Percentiles rank a stretch among this genome's conserved stretches.
These are phyloP conservation scores for Junonia oenone DNA, from an alignment of 2,888 invertebrate genomes.

Conservation along the genomic window DNA sequence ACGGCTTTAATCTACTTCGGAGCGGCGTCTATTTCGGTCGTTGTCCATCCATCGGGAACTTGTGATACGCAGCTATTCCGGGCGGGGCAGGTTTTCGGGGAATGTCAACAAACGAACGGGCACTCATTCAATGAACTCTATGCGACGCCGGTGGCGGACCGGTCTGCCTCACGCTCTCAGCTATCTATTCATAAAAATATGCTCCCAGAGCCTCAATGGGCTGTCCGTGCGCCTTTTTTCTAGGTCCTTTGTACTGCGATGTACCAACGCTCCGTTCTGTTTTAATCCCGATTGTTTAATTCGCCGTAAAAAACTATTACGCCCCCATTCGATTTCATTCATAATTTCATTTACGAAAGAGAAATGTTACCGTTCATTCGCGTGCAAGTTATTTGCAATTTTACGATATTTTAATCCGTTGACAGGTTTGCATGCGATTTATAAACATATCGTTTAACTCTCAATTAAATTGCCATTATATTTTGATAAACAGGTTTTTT, in stretches of 20 bases:
- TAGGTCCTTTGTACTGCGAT: conserved; percentile 27
- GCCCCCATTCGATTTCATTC: conserved; percentile 24
- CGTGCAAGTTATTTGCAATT: conserved; percentile 10
- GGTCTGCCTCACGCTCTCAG: conserved; percentile 48
- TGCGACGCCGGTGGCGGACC: conserved; percentile 66
- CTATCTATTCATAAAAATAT: conserved; percentile 71
- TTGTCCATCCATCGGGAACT: conserved; percentile 63
- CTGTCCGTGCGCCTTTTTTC: conserved; percentile 49
- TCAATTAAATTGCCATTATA: not conserved
- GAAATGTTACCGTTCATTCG: conserved; percentile 19
- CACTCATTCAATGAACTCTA: conserved; percentile 75
- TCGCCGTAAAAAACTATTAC: conserved; percentile 1
- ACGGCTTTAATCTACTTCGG: conserved; percentile 58
- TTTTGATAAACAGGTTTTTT: not conserved
- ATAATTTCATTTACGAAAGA: conserved; percentile 2
- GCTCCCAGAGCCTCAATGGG: conserved; percentile 68
- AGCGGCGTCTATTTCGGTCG: conserved; percentile 68
- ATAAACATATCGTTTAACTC: not conserved
- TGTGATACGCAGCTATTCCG: conserved; percentile 60
- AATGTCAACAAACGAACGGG: conserved; percentile 77
- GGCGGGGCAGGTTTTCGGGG: conserved; percentile 77
- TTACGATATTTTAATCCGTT: not conserved
- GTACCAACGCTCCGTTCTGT: conserved; percentile 33
- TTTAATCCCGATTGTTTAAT: conserved; percentile 19
- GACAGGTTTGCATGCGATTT: not conserved